phyloP scores from a whole-genome alignment of 1,140 invertebrate species.

The Pseudomyrmex pallidus region DNA sequence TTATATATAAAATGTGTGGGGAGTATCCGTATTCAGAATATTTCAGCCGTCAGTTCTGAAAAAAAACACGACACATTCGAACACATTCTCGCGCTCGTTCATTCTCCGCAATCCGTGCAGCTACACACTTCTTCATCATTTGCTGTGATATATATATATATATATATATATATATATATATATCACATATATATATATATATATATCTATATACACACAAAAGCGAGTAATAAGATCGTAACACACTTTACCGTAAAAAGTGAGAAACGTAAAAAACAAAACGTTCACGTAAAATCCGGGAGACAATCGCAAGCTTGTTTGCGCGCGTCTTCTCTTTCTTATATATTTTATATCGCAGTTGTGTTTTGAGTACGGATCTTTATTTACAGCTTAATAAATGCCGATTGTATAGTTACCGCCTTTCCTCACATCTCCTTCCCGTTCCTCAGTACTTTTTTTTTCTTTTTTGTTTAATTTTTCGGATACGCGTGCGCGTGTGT shows the following conservation, averaged over 20 bases:
- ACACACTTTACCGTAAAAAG: background rate
- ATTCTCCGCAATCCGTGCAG: background rate
- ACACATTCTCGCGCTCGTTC: background rate
- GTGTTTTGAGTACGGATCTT: conserved; percentile 31
- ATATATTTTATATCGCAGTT: background rate
- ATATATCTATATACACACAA: too few species aligned
- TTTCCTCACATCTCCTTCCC: conserved; percentile 44
- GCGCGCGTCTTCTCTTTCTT: background rate
- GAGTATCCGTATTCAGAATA: conserved; percentile 46
- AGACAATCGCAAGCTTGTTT: too few species aligned
- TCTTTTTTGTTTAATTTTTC: too few species aligned
- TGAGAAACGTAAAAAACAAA: background rate
- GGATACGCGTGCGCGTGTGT: conserved; percentile 54
- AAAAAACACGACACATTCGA: too few species aligned
- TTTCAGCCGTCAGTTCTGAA: background rate
- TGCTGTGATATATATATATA: too few species aligned
- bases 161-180: too few species aligned
- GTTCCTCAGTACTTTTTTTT: conserved; percentile 23
- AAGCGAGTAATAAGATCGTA: background rate
- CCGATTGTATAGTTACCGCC: conserved; percentile 46
- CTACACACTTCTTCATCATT: background rate
- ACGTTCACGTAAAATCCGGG: background rate
- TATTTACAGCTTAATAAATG: conserved; percentile 43
- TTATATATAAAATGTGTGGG: conserved; percentile 6
- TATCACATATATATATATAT: too few species aligned